Percentiles rank a stretch among this genome's conserved stretches.
These are phyloP conservation scores for Tichodroma muraria DNA, from an alignment of 2,113 vertebrate genomes.

Conservation along the genomic window DNA sequence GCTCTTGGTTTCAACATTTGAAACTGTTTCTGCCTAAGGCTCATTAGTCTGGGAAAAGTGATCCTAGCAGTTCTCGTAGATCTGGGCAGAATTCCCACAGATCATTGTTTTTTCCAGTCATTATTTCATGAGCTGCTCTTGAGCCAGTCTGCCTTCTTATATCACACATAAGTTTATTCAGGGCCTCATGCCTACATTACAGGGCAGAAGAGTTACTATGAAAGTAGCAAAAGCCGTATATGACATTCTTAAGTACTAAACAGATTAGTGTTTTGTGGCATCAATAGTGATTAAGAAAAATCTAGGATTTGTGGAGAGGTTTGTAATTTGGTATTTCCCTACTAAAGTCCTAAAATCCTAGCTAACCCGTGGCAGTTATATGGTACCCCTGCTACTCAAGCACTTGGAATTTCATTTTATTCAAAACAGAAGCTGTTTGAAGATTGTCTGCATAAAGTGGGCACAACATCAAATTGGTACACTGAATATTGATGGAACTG, in stretches of 20 bases:
- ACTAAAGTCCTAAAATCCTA: background rate
- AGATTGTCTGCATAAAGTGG: background rate
- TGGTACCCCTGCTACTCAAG: background rate
- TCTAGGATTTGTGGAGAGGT: background rate
- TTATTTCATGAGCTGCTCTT: background rate
- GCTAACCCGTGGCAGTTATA: background rate
- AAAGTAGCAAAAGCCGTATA: background rate
- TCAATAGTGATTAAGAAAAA: background rate
- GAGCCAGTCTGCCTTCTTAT: background rate
- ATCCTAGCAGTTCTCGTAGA: background rate
- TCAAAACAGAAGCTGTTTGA: background rate
- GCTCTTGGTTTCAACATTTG: conserved; percentile 44
- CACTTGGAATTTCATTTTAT: background rate
- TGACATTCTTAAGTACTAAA: background rate
- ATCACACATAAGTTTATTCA: background rate
- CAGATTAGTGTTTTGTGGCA: background rate
- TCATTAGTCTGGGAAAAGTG: background rate
- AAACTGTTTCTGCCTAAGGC: conserved; percentile 1
- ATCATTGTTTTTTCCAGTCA: conserved; percentile 17
- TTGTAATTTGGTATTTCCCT: background rate
- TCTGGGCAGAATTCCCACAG: conserved; percentile 6
- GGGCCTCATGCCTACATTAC: background rate
- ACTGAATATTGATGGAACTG: background rate
- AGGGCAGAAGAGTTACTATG: background rate
- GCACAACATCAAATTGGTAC: background rate